A percentile compares a stretch with the other conserved stretches of the same genome.
phyloP scores from a whole-genome alignment of 2,113 vertebrate genomes.

The Passer montanus region DNA sequence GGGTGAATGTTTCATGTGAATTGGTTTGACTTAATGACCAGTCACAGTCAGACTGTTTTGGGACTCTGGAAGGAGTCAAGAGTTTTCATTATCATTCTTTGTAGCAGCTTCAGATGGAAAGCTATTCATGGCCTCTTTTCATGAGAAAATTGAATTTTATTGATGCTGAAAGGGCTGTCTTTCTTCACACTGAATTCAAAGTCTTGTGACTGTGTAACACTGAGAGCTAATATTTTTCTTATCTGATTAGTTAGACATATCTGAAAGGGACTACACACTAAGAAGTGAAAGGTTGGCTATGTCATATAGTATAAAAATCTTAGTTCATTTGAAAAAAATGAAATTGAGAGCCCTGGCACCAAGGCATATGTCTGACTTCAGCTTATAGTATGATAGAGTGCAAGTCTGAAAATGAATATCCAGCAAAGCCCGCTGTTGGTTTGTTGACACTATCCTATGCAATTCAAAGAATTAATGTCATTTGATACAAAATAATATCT shows the following conservation, averaged over 20 bases:
- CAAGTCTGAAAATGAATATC: not conserved
- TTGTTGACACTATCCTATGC: not conserved
- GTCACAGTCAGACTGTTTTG: no score
- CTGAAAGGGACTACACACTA: not conserved
- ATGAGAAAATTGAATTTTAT: not conserved
- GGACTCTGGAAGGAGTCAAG: no score
- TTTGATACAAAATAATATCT: not conserved
- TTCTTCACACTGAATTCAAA: not conserved
- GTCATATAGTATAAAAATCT: not conserved
- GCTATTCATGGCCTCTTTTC: not conserved
- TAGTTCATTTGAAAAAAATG: not conserved
- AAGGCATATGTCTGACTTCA: not conserved
- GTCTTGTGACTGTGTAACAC: not conserved
- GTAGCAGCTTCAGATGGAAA: not conserved
- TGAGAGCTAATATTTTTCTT: not conserved
- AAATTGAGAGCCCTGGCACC: not conserved
- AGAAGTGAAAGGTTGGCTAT: not conserved
- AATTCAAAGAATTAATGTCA: not conserved
- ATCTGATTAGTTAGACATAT: not conserved
- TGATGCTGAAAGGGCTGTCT: not conserved
- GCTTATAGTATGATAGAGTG: not conserved
- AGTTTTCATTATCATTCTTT: no score
- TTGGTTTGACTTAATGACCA: no score
- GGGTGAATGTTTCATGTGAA: no score
- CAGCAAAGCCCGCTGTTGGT: not conserved